Percentiles rank a stretch among this genome's conserved stretches.
Conservation (phyloP, 1,140 invertebrate genomes). For the Wasmannia auropunctata region DNA sequence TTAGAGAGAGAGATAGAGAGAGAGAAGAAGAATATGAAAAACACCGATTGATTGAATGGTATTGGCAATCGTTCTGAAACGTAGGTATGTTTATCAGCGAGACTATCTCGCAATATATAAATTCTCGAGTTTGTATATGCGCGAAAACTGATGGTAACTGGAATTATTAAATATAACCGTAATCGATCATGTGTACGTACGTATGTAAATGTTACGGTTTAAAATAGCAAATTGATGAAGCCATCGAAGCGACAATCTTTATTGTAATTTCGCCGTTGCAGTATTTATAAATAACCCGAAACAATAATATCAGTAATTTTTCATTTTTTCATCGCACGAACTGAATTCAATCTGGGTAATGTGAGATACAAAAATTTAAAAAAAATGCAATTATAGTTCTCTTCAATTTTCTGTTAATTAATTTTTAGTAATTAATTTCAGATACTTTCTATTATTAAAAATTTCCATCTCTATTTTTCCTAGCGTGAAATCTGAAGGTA, state of each 20-base stretch:
- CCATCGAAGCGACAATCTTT: background rate
- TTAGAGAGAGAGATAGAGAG: too few species aligned
- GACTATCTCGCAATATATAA: background rate
- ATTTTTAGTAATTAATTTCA: too few species aligned
- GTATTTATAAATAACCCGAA: constrained; percentile 7
- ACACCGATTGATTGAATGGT: background rate
- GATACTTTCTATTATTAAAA: background rate
- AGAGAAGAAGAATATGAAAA: too few species aligned
- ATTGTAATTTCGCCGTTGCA: background rate
- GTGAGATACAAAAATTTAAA: background rate
- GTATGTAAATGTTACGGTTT: constrained; percentile 17
- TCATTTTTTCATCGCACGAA: background rate
- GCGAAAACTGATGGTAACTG: background rate
- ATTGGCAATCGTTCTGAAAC: constrained; percentile 30
- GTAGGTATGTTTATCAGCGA: background rate
- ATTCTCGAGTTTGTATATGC: background rate
- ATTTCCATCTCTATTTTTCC: background rate
- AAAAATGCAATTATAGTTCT: background rate
- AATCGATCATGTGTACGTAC: background rate
- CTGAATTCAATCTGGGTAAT: background rate
- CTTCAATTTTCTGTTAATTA: too few species aligned
- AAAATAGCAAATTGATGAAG: constrained; percentile 7
- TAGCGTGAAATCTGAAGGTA: background rate
- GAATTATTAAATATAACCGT: constrained; percentile 28
- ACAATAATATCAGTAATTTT: background rate